Base-by-base conservation (phyloP, 2,797 vertebrate genomes). In the Rhinophrynus dorsalis region DNA sequence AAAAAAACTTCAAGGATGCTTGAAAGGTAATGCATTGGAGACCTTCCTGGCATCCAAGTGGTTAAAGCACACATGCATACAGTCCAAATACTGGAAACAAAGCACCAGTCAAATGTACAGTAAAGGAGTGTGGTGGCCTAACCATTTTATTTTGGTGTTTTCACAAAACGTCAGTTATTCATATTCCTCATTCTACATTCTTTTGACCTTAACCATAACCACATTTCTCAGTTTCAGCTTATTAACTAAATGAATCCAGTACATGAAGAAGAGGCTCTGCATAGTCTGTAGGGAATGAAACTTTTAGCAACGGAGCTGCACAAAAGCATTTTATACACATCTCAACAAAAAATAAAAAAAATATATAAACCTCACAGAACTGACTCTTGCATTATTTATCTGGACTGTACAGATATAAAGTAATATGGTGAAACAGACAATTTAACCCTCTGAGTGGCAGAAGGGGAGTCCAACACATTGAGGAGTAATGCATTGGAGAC, bases 141-240 rank as follows among this genome's bases (percentile, higher is more conserved):
- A 38, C 10, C 13, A 2, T n/a, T 38, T 38, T 10, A 1, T 10
- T 5, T 3, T 11, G 37, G 13, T 12, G n/a, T n/a, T n/a, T n/a
- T n/a, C n/a, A n/a, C n/a, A n/a, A n/a, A n/a, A n/a, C n/a, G 5
- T 38, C 42, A 45, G 17, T 45, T 4, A 30, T 4, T 9, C 42
- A 45, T 45, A 6, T 45, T 45, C 17, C 18, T n/a, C n/a, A n/a
- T n/a, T n/a, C n/a, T 48, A 9, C 21, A 48, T 51, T 13, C 23
- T 15, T 51, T 17, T 12, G 20, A 48, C 45, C 45, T 48, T 51
- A 51, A 51, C 47, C 6, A 27, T 15, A 51, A 30, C 27, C 24
- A 51, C 47, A 13, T 51, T 12, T 51, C 47, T 27, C 47, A 27
- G 24, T 51, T 51, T 10, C 47, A 51, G 47, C 47, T 51, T 8